A percentile compares a stretch with the other conserved stretches of the same genome.
These are phyloP conservation scores for Mayetiola destructor DNA, from an alignment of 2,888 invertebrate genomes.

Conservation along the genomic window DNA sequence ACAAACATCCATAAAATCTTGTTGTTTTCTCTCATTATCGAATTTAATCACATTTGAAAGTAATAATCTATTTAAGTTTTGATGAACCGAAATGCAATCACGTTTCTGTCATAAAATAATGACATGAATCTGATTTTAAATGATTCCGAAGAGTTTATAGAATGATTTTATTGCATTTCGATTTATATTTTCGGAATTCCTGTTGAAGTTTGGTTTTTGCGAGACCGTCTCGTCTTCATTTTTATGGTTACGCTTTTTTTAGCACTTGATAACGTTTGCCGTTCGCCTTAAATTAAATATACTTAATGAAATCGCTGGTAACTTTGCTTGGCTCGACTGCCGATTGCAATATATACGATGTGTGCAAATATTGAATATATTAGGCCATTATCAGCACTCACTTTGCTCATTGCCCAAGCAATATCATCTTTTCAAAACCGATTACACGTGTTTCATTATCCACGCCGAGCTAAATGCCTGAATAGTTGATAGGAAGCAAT, in stretches of 20 bases:
- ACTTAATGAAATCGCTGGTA: constrained; percentile 11
- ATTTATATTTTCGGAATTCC: no score
- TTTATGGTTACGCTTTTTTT: neutral
- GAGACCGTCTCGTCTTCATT: neutral
- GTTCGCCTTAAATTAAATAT: neutral
- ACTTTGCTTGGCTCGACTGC: no score
- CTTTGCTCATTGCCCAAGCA: neutral
- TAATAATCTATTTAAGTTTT: neutral
- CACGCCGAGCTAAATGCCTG: no score
- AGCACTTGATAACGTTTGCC: neutral
- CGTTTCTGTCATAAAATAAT: neutral
- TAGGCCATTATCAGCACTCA: constrained; percentile 8
- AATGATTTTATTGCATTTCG: constrained; percentile 4
- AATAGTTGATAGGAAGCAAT: neutral
- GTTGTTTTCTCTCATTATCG: neutral
- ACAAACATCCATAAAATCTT: no score
- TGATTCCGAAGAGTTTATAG: constrained; percentile 4
- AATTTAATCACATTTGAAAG: constrained; percentile 5
- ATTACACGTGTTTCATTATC: no score
- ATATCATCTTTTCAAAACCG: neutral
- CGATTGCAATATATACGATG: constrained; percentile 7
- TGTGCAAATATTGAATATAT: constrained; percentile 10
- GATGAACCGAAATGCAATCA: neutral
- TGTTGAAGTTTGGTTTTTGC: neutral
- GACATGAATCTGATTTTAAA: neutral